Percentiles rank a stretch among this genome's conserved stretches.
Evolutionary conservation across 1,140 invertebrate species (phyloP).

Genomic region (Drosophila tsacasi): DNA sequence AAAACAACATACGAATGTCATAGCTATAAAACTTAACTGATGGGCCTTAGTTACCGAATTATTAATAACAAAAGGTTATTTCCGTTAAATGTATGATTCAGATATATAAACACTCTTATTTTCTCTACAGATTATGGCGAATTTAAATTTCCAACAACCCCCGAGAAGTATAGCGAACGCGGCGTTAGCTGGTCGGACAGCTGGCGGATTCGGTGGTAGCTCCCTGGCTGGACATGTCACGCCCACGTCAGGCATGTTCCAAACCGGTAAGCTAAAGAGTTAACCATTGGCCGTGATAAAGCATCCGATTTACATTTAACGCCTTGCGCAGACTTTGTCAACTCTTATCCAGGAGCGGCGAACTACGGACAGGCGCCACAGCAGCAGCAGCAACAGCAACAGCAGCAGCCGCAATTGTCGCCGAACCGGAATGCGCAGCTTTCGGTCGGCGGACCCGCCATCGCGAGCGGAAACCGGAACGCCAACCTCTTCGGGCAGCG

Average conservation of each 20-base stretch:
- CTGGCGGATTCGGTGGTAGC: conserved; percentile 87
- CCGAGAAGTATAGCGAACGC: conserved; percentile 91
- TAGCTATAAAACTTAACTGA: background rate
- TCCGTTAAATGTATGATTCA: background rate
- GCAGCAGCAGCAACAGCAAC: conserved; percentile 86
- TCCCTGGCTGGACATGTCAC: conserved; percentile 90
- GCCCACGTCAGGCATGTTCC: conserved; percentile 89
- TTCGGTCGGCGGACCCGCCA: conserved; percentile 86
- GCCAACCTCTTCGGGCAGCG: conserved; percentile 90
- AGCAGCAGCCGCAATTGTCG: conserved; percentile 87
- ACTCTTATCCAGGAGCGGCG: conserved; percentile 80
- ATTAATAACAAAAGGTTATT: background rate
- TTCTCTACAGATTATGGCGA: conserved; percentile 88
- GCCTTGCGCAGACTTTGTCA: conserved; percentile 56
- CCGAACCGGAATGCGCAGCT: conserved; percentile 86
- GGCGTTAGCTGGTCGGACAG: conserved; percentile 87
- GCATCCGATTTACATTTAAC: conserved; percentile 1
- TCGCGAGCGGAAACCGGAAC: conserved; percentile 86
- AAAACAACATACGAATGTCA: background rate
- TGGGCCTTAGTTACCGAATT: background rate
- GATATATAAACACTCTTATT: background rate
- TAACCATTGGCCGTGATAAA: background rate
- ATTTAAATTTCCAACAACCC: conserved; percentile 93
- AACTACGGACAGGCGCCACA: conserved; percentile 86
- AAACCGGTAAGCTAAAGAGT: conserved; percentile 79